Percentiles rank a stretch among this genome's conserved stretches.
phyloP scores from a whole-genome alignment of 2,888 invertebrate genomes.

The Luperina testacea region DNA sequence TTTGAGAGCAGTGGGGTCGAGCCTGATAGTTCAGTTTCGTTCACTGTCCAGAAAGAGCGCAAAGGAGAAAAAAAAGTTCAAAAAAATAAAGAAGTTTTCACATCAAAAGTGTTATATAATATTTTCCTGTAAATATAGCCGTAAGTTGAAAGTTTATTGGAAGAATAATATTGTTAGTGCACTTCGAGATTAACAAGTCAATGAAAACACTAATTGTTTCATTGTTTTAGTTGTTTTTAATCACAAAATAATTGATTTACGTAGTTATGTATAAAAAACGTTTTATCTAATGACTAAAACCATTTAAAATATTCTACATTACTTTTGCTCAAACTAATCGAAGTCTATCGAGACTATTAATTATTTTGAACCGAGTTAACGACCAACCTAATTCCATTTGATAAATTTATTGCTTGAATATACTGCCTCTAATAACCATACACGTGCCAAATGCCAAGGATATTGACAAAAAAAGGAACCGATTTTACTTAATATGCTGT shows the following conservation, averaged over 20 bases:
- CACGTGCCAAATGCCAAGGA: not conserved
- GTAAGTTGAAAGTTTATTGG: not conserved
- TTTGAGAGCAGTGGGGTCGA: too few species aligned
- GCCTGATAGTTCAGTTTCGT: too few species aligned
- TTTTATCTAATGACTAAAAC: slow-evolving; percentile 12
- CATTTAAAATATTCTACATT: slow-evolving; percentile 23
- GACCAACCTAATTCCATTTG: slow-evolving; percentile 3
- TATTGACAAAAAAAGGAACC: not conserved
- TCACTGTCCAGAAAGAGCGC: too few species aligned
- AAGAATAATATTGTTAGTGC: not conserved
- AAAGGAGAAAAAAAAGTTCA: too few species aligned
- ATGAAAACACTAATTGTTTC: not conserved
- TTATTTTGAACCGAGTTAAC: slow-evolving; percentile 19
- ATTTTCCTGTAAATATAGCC: too few species aligned
- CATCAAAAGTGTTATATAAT: not conserved
- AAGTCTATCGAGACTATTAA: slow-evolving; percentile 13
- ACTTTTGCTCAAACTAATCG: not conserved
- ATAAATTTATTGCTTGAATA: slow-evolving; percentile 17
- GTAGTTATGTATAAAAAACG: not conserved
- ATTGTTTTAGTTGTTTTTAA: not conserved
- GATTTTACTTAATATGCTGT: not conserved
- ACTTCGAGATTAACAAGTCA: slow-evolving; percentile 1
- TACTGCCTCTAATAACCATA: too few species aligned
- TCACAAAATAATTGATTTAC: not conserved
- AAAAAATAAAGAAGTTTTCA: too few species aligned